Conservation (phyloP, 2,113 vertebrate species). For the Dunckerocampus dactyliophorus region DNA sequence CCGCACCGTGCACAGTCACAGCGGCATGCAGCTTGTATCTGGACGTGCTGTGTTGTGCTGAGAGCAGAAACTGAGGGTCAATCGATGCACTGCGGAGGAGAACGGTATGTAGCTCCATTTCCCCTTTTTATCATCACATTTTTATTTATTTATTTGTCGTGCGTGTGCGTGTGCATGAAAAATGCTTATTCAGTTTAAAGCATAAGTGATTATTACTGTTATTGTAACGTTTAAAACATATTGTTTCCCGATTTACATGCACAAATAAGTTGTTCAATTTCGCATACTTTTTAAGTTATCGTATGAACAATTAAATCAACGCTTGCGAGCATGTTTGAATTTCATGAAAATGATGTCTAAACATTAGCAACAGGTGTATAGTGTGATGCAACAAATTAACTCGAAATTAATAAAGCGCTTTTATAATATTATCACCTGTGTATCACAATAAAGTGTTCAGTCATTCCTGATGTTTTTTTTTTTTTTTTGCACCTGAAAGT, state of each 20-base stretch:
- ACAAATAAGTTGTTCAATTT: too few relatives aligned
- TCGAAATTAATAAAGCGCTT: neutral
- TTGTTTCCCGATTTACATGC: too few relatives aligned
- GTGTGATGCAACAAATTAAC: neutral
- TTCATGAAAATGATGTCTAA: neutral
- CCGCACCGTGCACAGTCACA: constrained; percentile 75
- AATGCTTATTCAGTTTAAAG: neutral
- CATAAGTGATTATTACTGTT: too few relatives aligned
- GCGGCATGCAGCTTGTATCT: constrained; percentile 69
- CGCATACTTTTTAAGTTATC: too few relatives aligned
- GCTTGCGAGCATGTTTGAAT: neutral
- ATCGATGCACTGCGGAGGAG: constrained; percentile 79
- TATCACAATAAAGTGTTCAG: constrained; percentile 1
- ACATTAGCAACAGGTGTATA: neutral
- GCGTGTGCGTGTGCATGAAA: too few relatives aligned
- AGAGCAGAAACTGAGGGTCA: constrained; percentile 78
- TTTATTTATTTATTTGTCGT: constrained; percentile 12
- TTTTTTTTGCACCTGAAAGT: constrained; percentile 64
- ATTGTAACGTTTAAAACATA: too few relatives aligned
- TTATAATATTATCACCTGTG: neutral
- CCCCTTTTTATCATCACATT: constrained; percentile 29
- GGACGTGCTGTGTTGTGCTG: constrained; percentile 68
- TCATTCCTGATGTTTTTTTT: too few relatives aligned
- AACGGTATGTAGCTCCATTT: constrained; percentile 71
- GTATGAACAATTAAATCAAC: neutral